Conservation (phyloP, 2,888 invertebrate species). For the Pogonocherus hispidulus region DNA sequence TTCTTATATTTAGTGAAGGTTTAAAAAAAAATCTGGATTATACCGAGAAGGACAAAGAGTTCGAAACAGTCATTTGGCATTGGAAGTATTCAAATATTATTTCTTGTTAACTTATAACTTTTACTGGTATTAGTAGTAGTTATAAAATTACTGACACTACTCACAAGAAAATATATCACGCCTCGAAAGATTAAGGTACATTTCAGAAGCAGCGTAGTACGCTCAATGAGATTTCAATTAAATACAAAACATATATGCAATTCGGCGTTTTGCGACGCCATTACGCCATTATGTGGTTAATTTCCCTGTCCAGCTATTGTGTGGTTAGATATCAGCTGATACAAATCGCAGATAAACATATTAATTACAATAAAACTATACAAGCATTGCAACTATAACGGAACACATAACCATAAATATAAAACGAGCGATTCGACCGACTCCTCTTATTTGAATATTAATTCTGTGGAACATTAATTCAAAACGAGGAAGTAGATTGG, state of each 20-base stretch:
- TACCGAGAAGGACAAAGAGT: too few relatives aligned
- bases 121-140: too few relatives aligned
- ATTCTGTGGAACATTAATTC: background rate
- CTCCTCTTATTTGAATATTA: conserved; percentile 17
- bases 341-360: conserved; percentile 12
- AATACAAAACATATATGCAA: background rate
- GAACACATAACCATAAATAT: conserved; percentile 15
- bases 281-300: background rate
- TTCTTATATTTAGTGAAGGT: too few relatives aligned
- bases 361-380: conserved; percentile 20
- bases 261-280: background rate
- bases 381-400: background rate
- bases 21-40: too few relatives aligned
- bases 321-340: conserved; percentile 8
- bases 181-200: too few relatives aligned
- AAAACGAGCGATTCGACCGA: background rate
- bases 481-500: conserved; percentile 3
- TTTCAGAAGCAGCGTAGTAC: too few relatives aligned
- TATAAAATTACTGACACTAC: too few relatives aligned
- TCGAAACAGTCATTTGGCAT: too few relatives aligned
- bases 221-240: too few relatives aligned
- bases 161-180: too few relatives aligned
- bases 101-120: too few relatives aligned
- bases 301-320: background rate
- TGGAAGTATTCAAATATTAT: too few relatives aligned